These are phyloP conservation scores for Papilio helenus DNA, from an alignment of 1,140 invertebrate species.

Conservation along the genomic window DNA sequence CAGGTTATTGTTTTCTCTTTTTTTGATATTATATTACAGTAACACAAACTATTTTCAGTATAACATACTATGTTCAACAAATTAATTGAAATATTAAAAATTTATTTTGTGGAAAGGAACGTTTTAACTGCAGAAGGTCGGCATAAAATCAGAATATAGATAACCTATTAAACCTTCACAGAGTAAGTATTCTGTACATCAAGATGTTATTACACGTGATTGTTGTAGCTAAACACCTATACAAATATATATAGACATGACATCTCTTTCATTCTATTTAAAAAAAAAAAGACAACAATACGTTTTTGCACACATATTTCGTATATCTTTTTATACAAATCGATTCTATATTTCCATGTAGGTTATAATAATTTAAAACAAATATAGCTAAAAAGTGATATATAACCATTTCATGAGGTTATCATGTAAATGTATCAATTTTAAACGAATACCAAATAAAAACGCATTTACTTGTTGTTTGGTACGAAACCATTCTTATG, in stretches of 20 bases:
- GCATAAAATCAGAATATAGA: background rate
- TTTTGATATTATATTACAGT: background rate
- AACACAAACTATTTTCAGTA: background rate
- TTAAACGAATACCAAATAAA: constrained; percentile 65
- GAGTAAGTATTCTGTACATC: background rate
- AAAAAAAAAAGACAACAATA: too few species aligned
- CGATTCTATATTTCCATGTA: background rate
- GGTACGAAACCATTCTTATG: constrained; percentile 42
- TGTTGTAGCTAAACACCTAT: background rate
- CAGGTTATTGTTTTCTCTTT: too few species aligned
- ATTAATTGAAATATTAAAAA: background rate
- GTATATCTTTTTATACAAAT: background rate
- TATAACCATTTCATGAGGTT: constrained; percentile 1
- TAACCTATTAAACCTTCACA: background rate
- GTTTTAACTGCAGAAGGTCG: background rate
- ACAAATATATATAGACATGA: too few species aligned
- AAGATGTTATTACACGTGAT: background rate
- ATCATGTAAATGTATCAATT: background rate
- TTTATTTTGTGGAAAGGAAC: background rate
- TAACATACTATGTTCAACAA: too few species aligned
- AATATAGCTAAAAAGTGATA: constrained; percentile 6
- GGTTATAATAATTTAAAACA: background rate
- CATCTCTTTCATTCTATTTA: too few species aligned
- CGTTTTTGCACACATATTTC: too few species aligned
- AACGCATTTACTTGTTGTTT: constrained; percentile 64